Percentiles rank a stretch among this genome's conserved stretches.
Evolutionary conservation across 2,113 vertebrate genomes (phyloP).

Genomic region (Lota lota): DNA sequence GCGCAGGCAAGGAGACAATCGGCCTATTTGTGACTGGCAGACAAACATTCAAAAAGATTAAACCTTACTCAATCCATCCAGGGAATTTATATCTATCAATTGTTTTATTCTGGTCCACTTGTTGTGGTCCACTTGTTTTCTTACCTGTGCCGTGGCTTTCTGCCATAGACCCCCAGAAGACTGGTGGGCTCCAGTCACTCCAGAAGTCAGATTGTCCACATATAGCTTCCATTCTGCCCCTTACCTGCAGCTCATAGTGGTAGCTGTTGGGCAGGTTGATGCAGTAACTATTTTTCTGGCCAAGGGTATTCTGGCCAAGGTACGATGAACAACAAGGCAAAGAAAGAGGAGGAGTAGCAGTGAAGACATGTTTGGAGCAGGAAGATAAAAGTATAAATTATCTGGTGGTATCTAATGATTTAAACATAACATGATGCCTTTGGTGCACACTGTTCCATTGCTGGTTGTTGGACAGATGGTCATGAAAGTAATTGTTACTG

Average conservation of each 20-base stretch:
- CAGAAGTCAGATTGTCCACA: conserved; percentile 34
- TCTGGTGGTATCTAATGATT: too few species aligned
- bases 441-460: too few species aligned
- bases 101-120: not conserved
- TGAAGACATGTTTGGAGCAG: too few species aligned
- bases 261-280: conserved; percentile 18
- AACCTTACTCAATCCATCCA: not conserved
- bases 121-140: not conserved
- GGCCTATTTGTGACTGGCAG: not conserved
- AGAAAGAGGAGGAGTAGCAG: too few species aligned
- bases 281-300: not conserved
- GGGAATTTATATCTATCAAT: not conserved
- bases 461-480: too few species aligned
- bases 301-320: too few species aligned
- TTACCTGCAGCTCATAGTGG: conserved; percentile 37
- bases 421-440: too few species aligned
- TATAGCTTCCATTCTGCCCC: not conserved
- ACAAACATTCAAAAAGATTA: not conserved
- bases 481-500: too few species aligned
- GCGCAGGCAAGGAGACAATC: conserved; percentile 2
- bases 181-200: conserved; percentile 48
- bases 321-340: too few species aligned
- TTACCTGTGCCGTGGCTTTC: conserved; percentile 1
- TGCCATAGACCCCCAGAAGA: conserved; percentile 19
- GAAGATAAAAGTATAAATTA: too few species aligned